A percentile compares a stretch with the other conserved stretches of the same genome.
phyloP scores from a whole-genome alignment of 2,797 vertebrate species.

The Fistularia commersonii region DNA sequence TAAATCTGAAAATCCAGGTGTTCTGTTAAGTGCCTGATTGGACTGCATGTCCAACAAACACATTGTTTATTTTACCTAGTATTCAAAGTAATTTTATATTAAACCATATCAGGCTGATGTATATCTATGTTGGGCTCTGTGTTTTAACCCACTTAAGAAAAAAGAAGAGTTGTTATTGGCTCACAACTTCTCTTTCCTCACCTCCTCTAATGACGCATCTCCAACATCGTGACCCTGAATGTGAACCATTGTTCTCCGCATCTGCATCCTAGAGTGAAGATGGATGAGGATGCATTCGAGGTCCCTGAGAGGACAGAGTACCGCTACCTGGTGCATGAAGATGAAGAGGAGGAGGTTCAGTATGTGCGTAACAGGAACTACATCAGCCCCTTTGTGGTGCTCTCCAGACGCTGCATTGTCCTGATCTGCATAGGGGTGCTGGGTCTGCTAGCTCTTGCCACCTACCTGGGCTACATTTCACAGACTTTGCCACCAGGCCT shows the following conservation, averaged over 20 bases:
- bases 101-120: too few species aligned
- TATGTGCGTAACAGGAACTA: constrained; percentile 67
- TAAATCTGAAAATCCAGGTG: too few species aligned
- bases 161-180: too few species aligned
- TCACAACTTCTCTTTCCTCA: too few species aligned
- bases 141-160: too few species aligned
- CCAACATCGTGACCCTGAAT: neutral
- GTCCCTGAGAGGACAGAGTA: constrained; percentile 72
- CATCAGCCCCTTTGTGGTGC: constrained; percentile 67
- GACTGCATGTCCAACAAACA: too few species aligned
- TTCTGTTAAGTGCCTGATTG: too few species aligned
- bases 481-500: constrained; percentile 57
- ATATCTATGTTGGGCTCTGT: too few species aligned
- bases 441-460: constrained; percentile 61
- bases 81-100: too few species aligned
- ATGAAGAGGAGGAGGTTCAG: constrained; percentile 67
- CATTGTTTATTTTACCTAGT: too few species aligned
- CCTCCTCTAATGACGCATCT: neutral
- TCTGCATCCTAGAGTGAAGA: constrained; percentile 45
- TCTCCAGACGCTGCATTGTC: constrained; percentile 68
- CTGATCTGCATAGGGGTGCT: constrained; percentile 59
- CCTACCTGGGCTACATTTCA: constrained; percentile 73
- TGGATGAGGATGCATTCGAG: constrained; percentile 71
- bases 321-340: constrained; percentile 78
- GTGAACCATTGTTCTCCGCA: neutral